A percentile compares a stretch with the other conserved stretches of the same genome.
phyloP scores from a whole-genome alignment of 2,888 invertebrate genomes.

The Lathronympha strigana region DNA sequence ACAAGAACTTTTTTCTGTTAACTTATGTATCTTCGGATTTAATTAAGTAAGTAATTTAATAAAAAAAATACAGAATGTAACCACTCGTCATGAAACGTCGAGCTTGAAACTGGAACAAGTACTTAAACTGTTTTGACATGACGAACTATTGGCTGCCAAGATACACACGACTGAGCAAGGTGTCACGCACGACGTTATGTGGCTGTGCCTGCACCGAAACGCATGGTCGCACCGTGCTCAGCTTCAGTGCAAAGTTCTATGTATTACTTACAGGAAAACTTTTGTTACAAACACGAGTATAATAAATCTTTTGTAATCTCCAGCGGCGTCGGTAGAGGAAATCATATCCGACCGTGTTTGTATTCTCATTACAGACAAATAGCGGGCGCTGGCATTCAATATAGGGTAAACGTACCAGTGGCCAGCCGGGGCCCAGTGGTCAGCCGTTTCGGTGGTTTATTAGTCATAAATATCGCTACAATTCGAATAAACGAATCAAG shows the following conservation, averaged over 20 bases:
- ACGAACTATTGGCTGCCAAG: background rate
- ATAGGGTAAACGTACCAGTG: too few species aligned
- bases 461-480: too few species aligned
- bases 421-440: too few species aligned
- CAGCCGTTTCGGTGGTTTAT: too few species aligned
- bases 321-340: background rate
- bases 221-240: constrained; percentile 24
- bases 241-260: constrained; percentile 28
- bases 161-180: background rate
- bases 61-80: too few species aligned
- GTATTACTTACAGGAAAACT: constrained; percentile 17
- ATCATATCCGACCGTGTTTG: background rate
- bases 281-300: constrained; percentile 18
- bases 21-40: background rate
- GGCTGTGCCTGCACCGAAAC: constrained; percentile 6
- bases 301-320: constrained; percentile 11
- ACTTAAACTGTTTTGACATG: constrained; percentile 8
- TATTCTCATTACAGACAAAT: background rate
- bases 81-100: background rate
- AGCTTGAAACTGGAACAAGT: background rate
- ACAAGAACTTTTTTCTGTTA: background rate
- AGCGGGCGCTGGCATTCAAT: background rate
- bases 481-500: too few species aligned
- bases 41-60: background rate
- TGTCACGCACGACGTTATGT: background rate